phyloP scores from a whole-genome alignment of 2,888 invertebrate species.

The Scaptomyza reducta region DNA sequence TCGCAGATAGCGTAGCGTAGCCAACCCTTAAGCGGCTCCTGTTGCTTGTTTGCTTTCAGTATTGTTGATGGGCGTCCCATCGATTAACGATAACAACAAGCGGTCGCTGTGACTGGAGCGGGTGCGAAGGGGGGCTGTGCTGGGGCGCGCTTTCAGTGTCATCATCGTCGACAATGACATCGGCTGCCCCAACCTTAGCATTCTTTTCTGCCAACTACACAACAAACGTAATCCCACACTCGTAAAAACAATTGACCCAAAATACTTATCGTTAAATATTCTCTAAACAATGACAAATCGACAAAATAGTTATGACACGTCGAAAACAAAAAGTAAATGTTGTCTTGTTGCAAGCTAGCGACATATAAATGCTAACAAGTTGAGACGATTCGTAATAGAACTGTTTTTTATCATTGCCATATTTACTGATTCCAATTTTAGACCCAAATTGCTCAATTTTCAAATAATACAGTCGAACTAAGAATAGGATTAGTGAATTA shows the following conservation, averaged over 20 bases:
- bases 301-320: too few relatives aligned
- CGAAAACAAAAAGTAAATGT: too few relatives aligned
- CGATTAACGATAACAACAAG: constrained; percentile 73
- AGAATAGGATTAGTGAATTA: too few relatives aligned
- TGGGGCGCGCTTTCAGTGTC: constrained; percentile 52
- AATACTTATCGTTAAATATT: neutral
- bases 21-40: constrained; percentile 64
- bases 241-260: constrained; percentile 46
- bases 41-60: constrained; percentile 73
- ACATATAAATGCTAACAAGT: too few relatives aligned
- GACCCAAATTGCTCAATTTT: too few relatives aligned
- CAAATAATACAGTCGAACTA: too few relatives aligned
- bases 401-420: too few relatives aligned
- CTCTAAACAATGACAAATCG: neutral
- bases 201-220: constrained; percentile 32
- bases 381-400: too few relatives aligned
- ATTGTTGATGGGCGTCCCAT: constrained; percentile 71
- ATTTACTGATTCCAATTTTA: too few relatives aligned
- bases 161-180: constrained; percentile 51
- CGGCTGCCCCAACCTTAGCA: constrained; percentile 38
- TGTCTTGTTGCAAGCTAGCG: too few relatives aligned
- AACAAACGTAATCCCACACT: constrained; percentile 20
- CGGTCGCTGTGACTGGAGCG: constrained; percentile 7
- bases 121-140: neutral
- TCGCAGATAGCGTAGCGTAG: constrained; percentile 4